Base-by-base conservation (phyloP, 2,888 invertebrate genomes). In the Eustalomyia histrio region DNA sequence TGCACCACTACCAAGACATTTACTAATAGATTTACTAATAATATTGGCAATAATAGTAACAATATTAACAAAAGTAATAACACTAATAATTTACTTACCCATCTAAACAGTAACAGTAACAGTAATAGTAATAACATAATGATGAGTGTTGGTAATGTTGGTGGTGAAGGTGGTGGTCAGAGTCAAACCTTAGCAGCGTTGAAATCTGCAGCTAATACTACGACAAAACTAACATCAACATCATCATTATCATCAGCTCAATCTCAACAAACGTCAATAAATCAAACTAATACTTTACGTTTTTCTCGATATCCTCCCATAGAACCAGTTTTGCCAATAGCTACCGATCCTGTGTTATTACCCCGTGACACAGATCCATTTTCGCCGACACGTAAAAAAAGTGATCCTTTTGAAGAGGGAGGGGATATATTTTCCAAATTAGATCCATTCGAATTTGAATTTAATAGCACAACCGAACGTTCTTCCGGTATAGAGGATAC, bases 371-470 rank as follows among this genome's bases (percentile, higher is more conserved):
- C 90, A 2, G 90, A 90, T 87, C 90, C 90, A 0, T 90, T 90
- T 80, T 90, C 90, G 21, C 90, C 90, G 1, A 90, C 90, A 2
- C 89, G 90, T 64, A 90, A 90, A 82, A 90, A 90, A 85, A 90
- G 90, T 64, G 95, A 95, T 90, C 95, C 95, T 53, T 95, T 95
- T 89, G 95, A 94, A 76, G 91, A 91, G 55, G 87, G 86, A 39
- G 86, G 86, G 47, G 90, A 90, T 84, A 87, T 90, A 52, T 90
- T 90, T 79, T 86, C 89, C 68, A 90, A 90, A 79, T 84, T 90
- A 74, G 91, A 91, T 83, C 89, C 90, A 29, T 90, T 91, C 76
- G 91, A 91, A 79, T 90, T 90, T 74, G 90, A 90, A 65, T 87
- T 89, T 43, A 85, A 84, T 8, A 83, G 79, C 21, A 83, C 76